Evolutionary conservation across 2,797 vertebrate species (phyloP), one percentile per base, ranked within the genome.

Genomic region (Sebastes flavidus): DNA sequence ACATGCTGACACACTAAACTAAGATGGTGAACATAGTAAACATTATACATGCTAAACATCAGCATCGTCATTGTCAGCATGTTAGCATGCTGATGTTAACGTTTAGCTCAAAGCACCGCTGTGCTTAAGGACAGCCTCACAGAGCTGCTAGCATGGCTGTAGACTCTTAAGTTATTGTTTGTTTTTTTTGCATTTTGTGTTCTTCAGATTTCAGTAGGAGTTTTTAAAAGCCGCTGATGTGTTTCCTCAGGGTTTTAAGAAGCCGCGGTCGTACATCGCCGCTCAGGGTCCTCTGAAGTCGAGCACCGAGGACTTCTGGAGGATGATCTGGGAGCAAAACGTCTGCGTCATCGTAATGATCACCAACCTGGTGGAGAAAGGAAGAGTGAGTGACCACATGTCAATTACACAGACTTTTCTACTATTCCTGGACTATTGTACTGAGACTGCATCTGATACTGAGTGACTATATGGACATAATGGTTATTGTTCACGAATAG

Each of bases 311-410:
- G 98, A 99, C 90, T 99, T 99, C 95, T 99, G 99, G 99, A 97
- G 97, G 92, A 99, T 99, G 98, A 95, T 99, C 73, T 99, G 99
- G 98, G 98, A 99, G 86, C 97, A 99, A 86, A 98, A 98, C 0
- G 96, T 97, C 56, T 93, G 97, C 88, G 95, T 99, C 76, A 96
- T 99, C 30, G 95, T 99, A 82, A 99, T 99, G 98, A 99, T 99
- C 94, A 99, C 98, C 75, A 99, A 99, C 93, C 96, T 99, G 9
- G 91, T 99, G 91, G 99, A 99, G 94, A 99, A 99, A 81, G 98
- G 98, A 95, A 94, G 97, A 93, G 99, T 99, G 95, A 90, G 97
- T 80, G 24, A 22, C 16, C 32, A 4, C 4, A 25, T 20, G 32
- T 42, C 5, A 24, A 13, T 16, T 13, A 18, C 14, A 72, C 4